Conservation (phyloP, 2,113 vertebrate genomes). For the Gambusia affinis region DNA sequence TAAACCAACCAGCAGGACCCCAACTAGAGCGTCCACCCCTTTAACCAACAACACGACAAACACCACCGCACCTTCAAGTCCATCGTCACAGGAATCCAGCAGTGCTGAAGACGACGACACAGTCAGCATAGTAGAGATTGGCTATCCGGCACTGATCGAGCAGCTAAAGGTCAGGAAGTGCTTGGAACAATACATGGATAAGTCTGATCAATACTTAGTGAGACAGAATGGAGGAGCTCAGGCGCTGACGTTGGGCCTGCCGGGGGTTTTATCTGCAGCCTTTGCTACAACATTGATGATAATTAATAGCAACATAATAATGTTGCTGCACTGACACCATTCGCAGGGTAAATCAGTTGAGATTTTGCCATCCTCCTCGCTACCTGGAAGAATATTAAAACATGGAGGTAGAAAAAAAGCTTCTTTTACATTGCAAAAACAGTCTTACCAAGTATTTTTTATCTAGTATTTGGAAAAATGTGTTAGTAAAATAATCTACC, state of each 20-base stretch:
- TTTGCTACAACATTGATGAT: slow-evolving; percentile 24
- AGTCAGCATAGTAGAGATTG: slow-evolving; percentile 79
- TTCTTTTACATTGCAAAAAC: too few species aligned
- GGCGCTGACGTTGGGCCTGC: slow-evolving; percentile 5
- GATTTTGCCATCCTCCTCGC: too few species aligned
- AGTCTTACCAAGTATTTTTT: too few species aligned
- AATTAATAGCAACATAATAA: slow-evolving; percentile 20
- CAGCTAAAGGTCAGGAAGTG: slow-evolving; percentile 77
- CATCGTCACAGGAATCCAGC: slow-evolving; percentile 3
- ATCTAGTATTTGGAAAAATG: too few species aligned
- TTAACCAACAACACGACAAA: not conserved
- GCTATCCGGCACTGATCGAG: slow-evolving; percentile 77
- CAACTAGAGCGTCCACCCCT: not conserved
- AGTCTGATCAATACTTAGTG: slow-evolving; percentile 59
- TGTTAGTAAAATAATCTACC: too few species aligned
- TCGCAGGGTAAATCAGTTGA: too few species aligned
- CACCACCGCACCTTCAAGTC: slow-evolving; percentile 12
- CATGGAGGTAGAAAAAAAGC: too few species aligned
- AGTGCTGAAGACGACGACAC: slow-evolving; percentile 40
- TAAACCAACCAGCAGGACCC: slow-evolving; percentile 10
- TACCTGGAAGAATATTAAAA: too few species aligned
- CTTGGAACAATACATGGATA: slow-evolving; percentile 70
- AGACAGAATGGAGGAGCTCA: slow-evolving; percentile 4
- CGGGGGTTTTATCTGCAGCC: slow-evolving; percentile 17
- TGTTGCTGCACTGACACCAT: slow-evolving; percentile 9